Conservation (phyloP, 2,113 vertebrate species). For the Anser brachyrhynchus region DNA sequence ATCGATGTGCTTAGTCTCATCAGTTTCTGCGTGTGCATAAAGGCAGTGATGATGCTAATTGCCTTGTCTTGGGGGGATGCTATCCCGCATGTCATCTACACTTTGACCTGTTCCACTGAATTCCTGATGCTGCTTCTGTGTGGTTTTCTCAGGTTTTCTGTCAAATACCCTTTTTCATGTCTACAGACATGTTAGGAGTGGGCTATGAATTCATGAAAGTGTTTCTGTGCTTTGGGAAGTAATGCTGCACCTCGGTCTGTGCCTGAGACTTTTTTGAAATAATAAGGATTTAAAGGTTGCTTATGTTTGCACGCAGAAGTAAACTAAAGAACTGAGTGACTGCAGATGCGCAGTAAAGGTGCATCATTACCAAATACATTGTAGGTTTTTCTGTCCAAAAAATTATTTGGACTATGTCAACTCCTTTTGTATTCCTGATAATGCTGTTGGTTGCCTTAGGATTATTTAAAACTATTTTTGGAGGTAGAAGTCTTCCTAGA, state of each 20-base stretch:
- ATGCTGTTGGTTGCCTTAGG: not conserved
- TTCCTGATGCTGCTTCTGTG: not conserved
- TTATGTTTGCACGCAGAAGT: not conserved
- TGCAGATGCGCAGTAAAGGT: not conserved
- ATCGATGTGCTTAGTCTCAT: accelerated
- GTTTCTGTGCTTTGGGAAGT: not conserved
- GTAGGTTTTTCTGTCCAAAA: not conserved
- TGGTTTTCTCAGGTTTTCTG: not conserved
- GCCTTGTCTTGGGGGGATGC: not conserved
- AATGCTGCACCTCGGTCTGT: not conserved
- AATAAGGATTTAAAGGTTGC: not conserved
- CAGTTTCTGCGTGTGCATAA: not conserved
- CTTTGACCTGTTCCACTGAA: not conserved
- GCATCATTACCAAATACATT: not conserved
- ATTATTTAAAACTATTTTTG: not conserved
- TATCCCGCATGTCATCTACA: not conserved
- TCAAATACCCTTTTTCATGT: not conserved
- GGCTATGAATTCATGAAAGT: not conserved
- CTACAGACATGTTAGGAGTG: not conserved
- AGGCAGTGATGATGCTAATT: not conserved
- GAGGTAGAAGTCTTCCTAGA: not conserved
- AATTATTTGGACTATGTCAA: not conserved
- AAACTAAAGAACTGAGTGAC: not conserved
- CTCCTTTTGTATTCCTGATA: not conserved
- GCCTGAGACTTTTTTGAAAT: not conserved